phyloP scores from a whole-genome alignment of 2,113 vertebrate species.

The Elephas maximus region DNA sequence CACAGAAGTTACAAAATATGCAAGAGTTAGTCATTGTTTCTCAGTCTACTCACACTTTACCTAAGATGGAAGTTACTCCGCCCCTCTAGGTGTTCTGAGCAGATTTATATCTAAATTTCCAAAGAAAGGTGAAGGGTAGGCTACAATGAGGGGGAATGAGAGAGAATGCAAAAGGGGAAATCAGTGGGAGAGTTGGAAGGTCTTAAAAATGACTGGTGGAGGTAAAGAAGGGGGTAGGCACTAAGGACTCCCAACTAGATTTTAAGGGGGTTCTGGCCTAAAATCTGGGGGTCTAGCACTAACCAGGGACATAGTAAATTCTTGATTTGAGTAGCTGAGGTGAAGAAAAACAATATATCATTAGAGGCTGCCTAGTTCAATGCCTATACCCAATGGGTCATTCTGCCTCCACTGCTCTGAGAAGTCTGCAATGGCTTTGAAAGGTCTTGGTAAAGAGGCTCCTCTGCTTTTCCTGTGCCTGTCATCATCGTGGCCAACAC shows the following conservation, averaged over 20 bases:
- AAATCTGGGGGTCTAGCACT: background rate
- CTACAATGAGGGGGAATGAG: background rate
- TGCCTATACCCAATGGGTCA: background rate
- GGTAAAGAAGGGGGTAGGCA: constrained; percentile 44
- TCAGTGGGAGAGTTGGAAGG: background rate
- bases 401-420: constrained; percentile 3
- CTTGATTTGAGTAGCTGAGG: constrained; percentile 6
- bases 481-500: background rate
- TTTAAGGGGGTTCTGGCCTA: background rate
- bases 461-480: background rate
- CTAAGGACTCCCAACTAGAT: background rate
- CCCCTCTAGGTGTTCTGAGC: constrained; percentile 18
- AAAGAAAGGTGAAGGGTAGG: background rate
- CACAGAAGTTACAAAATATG: constrained; percentile 33
- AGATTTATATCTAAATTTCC: constrained; percentile 6
- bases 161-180: background rate
- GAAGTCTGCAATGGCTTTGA: constrained; percentile 11
- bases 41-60: constrained; percentile 51
- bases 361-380: background rate
- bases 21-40: constrained; percentile 36
- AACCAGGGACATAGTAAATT: background rate
- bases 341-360: background rate
- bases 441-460: background rate
- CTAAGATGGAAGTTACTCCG: constrained; percentile 60
- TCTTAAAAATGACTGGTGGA: background rate